Conservation (phyloP, 2,113 vertebrate species). For the Marmota flaviventris region DNA sequence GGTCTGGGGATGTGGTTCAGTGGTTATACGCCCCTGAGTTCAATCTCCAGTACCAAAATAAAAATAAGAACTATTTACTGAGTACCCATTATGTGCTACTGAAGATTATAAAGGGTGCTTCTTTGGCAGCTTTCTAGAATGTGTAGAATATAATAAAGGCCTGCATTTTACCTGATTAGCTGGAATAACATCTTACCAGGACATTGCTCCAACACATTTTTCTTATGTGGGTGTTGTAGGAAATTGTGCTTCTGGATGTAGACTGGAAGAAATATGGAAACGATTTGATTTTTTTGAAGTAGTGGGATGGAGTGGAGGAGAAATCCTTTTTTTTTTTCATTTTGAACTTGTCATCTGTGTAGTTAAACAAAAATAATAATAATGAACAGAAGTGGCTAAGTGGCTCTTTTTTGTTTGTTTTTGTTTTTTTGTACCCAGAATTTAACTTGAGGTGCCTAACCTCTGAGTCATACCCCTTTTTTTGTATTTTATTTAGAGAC, state of each 20-base stretch:
- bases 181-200: background rate
- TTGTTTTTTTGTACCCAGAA: no score
- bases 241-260: background rate
- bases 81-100: background rate
- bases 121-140: constrained; percentile 28
- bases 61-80: background rate
- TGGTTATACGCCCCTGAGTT: no score
- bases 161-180: background rate
- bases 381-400: background rate
- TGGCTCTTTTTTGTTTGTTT: background rate
- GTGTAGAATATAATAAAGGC: background rate
- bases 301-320: background rate
- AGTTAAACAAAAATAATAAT: background rate
- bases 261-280: background rate
- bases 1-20: no score
- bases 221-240: background rate
- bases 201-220: background rate
- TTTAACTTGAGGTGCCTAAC: no score
- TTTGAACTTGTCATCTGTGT: background rate
- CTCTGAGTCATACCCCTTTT: no score
- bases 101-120: background rate
- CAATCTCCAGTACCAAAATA: no score
- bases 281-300: background rate
- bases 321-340: background rate
- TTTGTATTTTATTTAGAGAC: no score